Base-by-base conservation (phyloP, 2,113 vertebrate genomes). In the Diadophis punctatus region DNA sequence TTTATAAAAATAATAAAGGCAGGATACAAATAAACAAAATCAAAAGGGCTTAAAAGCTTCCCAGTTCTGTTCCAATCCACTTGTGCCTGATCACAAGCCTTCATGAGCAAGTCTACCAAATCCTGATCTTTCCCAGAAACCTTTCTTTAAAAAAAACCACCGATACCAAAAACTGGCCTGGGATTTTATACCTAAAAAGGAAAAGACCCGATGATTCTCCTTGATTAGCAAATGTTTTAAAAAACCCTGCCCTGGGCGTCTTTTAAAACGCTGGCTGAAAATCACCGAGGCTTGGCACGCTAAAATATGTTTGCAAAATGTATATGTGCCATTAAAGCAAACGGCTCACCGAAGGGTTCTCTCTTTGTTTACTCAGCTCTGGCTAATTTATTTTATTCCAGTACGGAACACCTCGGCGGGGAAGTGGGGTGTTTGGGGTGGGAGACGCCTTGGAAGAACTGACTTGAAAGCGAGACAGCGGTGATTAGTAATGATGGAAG, bases 401-500 rank as follows among this genome's bases (percentile, higher is more conserved):
- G 91, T 49, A 58, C 9, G 11, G 60, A 30, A 30, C 1, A 94
- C 94, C 51, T 90, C 1, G 89, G 90, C 1, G 88, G 92, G 95
- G n/a, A 30, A 63, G 30, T 14, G 30, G 60, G 30, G 30, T 14
- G 30, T 14, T 63, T n/a, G 60, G 60, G 60, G 30, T n/a, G 86
- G 91, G 16, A 27, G 87, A 80, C 30, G n/a, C 25, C n/a, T 89
- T 84, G 46, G 55, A 87, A 55, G 51, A 88, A 90, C 8, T 48
- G 68, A 93, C 95, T 93, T 86, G 18, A 94, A 63, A 30, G 90
- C 87, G 0, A 43, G 92, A 6, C 53, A 68, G 92, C 91, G 90
- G 91, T 93, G 53, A 95, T 94, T 90, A 94, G 91, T 86, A 94
- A 93, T 89, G 86, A 93, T 93, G 87, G 89, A 43, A 94, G 86